phyloP scores from a whole-genome alignment of 2,888 invertebrate species.

The Crocallis elinguaria region DNA sequence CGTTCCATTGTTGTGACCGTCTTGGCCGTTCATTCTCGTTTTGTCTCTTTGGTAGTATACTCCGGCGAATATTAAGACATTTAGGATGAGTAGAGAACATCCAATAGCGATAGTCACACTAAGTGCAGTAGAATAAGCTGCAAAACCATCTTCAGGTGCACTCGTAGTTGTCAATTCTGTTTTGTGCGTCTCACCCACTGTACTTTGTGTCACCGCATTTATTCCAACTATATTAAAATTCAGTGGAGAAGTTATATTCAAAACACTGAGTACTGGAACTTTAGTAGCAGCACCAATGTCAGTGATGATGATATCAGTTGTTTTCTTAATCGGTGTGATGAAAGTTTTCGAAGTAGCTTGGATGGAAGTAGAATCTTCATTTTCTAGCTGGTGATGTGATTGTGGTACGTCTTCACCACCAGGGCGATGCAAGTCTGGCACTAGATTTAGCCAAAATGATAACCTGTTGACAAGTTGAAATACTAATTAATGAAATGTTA shows the following conservation, averaged over 20 bases:
- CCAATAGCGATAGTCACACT: conserved; percentile 98
- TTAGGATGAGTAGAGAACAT: conserved; percentile 95
- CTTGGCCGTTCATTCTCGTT: conserved; percentile 88
- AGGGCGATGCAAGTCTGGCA: conserved; percentile 95
- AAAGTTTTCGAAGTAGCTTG: conserved; percentile 84
- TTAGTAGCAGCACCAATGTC: conserved; percentile 73
- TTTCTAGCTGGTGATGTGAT: conserved; percentile 93
- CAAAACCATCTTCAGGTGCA: conserved; percentile 93
- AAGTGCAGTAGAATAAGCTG: conserved; percentile 95
- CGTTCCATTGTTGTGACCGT: conserved; percentile 79
- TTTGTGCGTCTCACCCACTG: conserved; percentile 66
- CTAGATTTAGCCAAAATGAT: conserved; percentile 97
- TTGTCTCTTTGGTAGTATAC: conserved; percentile 97
- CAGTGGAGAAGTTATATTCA: conserved; percentile 73
- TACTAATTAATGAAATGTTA: neutral
- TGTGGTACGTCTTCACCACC: conserved; percentile 94
- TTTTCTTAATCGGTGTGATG: conserved; percentile 82
- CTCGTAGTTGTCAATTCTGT: conserved; percentile 79
- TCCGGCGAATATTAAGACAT: conserved; percentile 96
- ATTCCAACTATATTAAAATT: conserved; percentile 73
- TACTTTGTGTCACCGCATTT: conserved; percentile 69
- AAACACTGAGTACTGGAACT: conserved; percentile 65
- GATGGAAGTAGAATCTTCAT: conserved; percentile 86
- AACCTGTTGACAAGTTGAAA: conserved; percentile 81
- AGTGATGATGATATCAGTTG: conserved; percentile 78